Percentiles rank a stretch among this genome's conserved stretches.
These are phyloP conservation scores for Aleadryas rufinucha DNA, from an alignment of 2,113 vertebrate species.

Conservation along the genomic window DNA sequence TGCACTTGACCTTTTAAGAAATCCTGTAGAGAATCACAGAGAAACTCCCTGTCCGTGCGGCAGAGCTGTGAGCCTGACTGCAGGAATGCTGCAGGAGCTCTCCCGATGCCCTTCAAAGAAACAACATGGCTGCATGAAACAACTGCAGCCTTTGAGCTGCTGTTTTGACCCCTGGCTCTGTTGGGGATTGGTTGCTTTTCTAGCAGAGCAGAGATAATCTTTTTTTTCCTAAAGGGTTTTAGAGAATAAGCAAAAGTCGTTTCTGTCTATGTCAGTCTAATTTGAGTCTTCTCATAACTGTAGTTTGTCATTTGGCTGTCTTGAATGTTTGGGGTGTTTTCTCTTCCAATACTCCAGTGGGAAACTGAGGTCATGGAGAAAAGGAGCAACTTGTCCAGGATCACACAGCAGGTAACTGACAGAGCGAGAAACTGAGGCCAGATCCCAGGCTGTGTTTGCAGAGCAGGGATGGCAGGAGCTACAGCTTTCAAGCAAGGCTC, in stretches of 20 bases:
- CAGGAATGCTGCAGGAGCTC: not conserved
- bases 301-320: not conserved
- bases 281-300: not conserved
- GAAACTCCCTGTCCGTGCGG: not conserved
- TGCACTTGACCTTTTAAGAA: constrained; percentile 13
- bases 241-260: not conserved
- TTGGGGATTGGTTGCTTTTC: not conserved
- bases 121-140: not conserved
- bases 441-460: not conserved
- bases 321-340: not conserved
- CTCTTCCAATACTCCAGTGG: not conserved
- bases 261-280: not conserved
- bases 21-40: not conserved
- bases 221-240: not conserved
- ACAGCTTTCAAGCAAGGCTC: not conserved
- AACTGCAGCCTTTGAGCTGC: not conserved
- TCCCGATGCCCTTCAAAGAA: not conserved
- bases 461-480: not conserved
- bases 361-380: constrained; percentile 9
- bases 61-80: not conserved
- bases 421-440: not conserved
- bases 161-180: not conserved
- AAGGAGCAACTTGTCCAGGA: not conserved
- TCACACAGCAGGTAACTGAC: constrained; percentile 36
- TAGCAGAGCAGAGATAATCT: not conserved